Evolutionary conservation across 2,888 invertebrate species (phyloP).

Genomic region (Sipha maydis): DNA sequence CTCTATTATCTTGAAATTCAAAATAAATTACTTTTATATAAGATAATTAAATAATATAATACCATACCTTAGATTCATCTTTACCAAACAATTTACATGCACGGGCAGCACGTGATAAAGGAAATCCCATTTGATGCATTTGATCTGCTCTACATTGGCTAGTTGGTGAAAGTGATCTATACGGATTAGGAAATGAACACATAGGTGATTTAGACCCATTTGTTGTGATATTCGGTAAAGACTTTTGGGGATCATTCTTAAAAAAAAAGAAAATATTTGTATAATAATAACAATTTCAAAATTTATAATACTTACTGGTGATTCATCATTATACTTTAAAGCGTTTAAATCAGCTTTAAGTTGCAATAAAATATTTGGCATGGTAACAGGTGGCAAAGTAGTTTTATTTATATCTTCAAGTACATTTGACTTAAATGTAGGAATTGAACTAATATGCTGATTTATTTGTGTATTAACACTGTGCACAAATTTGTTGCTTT

Average conservation of each 20-base stretch:
- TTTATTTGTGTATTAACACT: conserved; percentile 23
- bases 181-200: conserved; percentile 67
- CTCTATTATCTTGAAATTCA: conserved; percentile 77
- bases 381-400: conserved; percentile 48
- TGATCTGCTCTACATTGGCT: conserved; percentile 77
- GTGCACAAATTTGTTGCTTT: conserved; percentile 1
- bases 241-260: conserved; percentile 43
- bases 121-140: conserved; percentile 90
- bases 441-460: conserved; percentile 19
- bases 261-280: background rate
- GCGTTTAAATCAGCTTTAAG: conserved; percentile 51
- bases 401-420: conserved; percentile 9
- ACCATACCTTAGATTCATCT: conserved; percentile 84
- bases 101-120: conserved; percentile 80
- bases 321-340: conserved; percentile 49
- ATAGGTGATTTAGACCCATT: conserved; percentile 52
- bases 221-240: conserved; percentile 24
- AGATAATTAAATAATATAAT: background rate
- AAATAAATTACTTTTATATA: background rate
- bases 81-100: conserved; percentile 81
- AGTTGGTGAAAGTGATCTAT: conserved; percentile 69
- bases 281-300: background rate
- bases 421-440: conserved; percentile 12
- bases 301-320: conserved; percentile 36
- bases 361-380: conserved; percentile 56